phyloP scores from a whole-genome alignment of 1,140 invertebrate genomes.

The Diorhabda elongata region DNA sequence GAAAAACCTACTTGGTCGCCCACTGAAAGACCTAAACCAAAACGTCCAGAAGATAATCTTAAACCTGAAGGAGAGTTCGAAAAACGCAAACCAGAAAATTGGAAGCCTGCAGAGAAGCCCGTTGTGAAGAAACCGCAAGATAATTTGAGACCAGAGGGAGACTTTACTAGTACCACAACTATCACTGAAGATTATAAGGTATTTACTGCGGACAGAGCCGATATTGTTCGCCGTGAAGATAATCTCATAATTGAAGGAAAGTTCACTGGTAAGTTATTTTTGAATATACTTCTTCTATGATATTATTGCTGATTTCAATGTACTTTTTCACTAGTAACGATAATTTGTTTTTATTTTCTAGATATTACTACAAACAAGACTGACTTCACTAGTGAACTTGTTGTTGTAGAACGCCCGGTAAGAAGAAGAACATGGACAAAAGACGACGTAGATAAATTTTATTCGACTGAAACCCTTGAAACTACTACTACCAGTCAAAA shows the following conservation, averaged over 20 bases:
- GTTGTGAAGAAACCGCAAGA: constrained; percentile 49
- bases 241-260: constrained; percentile 58
- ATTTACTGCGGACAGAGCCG: constrained; percentile 56
- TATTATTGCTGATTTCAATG: too few relatives aligned
- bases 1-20: constrained; percentile 50
- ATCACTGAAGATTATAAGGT: constrained; percentile 57
- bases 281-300: too few relatives aligned
- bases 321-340: too few relatives aligned
- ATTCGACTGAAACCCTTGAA: constrained; percentile 54
- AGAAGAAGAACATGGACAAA: constrained; percentile 66
- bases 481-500: constrained; percentile 56
- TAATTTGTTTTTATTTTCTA: constrained; percentile 44
- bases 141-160: constrained; percentile 57
- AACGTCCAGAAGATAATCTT: constrained; percentile 57
- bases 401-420: constrained; percentile 63
- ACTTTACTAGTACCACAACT: constrained; percentile 49
- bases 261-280: constrained; percentile 46
- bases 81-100: constrained; percentile 46
- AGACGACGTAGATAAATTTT: constrained; percentile 63
- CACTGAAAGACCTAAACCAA: constrained; percentile 54
- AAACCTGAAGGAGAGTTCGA: constrained; percentile 57
- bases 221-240: constrained; percentile 58
- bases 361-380: constrained; percentile 61
- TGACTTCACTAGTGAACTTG: constrained; percentile 62
- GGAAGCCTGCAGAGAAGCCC: constrained; percentile 44